Evolutionary conservation across 1,140 invertebrate genomes (phyloP).

Genomic region (Drosophila nigrodunni): DNA sequence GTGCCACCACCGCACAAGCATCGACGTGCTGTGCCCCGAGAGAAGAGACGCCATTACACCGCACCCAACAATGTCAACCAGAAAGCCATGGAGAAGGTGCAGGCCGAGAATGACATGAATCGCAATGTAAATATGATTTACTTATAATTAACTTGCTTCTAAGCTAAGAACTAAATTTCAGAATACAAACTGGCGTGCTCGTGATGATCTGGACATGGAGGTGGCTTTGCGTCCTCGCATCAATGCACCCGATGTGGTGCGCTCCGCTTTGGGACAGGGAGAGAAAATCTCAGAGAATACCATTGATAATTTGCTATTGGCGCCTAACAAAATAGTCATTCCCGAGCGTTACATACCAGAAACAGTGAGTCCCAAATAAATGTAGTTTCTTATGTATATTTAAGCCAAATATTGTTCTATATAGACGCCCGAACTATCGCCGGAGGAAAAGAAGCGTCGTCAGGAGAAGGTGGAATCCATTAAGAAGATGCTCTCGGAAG

Average conservation of each 20-base stretch:
- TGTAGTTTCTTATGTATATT: not conserved
- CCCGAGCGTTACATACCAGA: constrained; percentile 96
- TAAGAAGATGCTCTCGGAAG: constrained; percentile 94
- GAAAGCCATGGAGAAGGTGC: constrained; percentile 86
- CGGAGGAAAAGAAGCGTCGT: constrained; percentile 92
- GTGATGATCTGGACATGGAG: constrained; percentile 95
- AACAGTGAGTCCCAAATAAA: constrained; percentile 86
- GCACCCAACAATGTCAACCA: constrained; percentile 90
- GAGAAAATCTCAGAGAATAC: constrained; percentile 88
- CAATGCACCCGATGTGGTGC: constrained; percentile 93
- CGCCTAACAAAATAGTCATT: constrained; percentile 95
- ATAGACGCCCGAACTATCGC: constrained; percentile 90
- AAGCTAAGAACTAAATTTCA: constrained; percentile 57
- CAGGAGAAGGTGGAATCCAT: constrained; percentile 95
- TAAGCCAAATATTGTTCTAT: not conserved
- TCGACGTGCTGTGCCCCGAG: constrained; percentile 89
- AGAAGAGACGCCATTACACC: constrained; percentile 94
- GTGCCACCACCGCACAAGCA: constrained; percentile 85
- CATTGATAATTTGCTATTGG: constrained; percentile 93
- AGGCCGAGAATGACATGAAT: constrained; percentile 86
- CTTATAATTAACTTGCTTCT: not conserved
- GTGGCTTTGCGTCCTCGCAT: constrained; percentile 89
- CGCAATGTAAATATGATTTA: constrained; percentile 85
- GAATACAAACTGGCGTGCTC: constrained; percentile 87
- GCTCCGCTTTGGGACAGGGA: constrained; percentile 89